phyloP scores from a whole-genome alignment of 2,797 vertebrate genomes.

The Cynopterus sphinx region DNA sequence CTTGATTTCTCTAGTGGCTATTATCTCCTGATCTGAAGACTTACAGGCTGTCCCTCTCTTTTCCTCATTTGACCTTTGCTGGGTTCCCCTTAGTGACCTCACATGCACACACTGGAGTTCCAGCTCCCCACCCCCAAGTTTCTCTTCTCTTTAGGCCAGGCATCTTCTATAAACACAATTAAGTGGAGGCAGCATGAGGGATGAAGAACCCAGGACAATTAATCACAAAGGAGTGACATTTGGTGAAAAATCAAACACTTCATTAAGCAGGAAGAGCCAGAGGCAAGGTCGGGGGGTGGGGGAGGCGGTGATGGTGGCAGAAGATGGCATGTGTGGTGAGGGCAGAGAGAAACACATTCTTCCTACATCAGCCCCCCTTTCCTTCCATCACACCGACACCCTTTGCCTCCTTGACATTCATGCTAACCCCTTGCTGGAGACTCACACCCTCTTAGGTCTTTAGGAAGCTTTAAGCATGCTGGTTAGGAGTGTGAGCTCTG shows the following conservation, averaged over 20 bases:
- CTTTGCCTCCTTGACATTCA: background rate
- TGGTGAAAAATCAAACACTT: conserved; percentile 55
- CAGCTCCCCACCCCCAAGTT: background rate
- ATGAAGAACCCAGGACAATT: conserved; percentile 50
- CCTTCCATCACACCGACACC: background rate
- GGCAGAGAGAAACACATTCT: background rate
- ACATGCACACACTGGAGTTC: background rate
- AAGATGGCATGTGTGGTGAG: background rate
- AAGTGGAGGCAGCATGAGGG: conserved; percentile 32
- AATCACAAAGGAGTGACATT: conserved; percentile 64
- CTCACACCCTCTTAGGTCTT: background rate
- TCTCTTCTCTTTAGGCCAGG: conserved; percentile 11
- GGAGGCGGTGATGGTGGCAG: background rate
- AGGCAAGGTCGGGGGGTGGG: background rate
- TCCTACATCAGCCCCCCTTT: background rate
- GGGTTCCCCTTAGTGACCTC: background rate
- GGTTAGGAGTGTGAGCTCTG: background rate
- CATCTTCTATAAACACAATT: conserved; percentile 55
- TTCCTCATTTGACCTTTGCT: background rate
- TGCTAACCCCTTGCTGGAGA: background rate
- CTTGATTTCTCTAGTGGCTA: background rate
- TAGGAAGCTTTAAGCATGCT: background rate
- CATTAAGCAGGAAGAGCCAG: conserved; percentile 61
- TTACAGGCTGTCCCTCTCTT: background rate
- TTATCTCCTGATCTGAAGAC: background rate